A percentile compares a stretch with the other conserved stretches of the same genome.
Conservation (phyloP, 2,888 invertebrate genomes). For the Fragum sueziense region DNA sequence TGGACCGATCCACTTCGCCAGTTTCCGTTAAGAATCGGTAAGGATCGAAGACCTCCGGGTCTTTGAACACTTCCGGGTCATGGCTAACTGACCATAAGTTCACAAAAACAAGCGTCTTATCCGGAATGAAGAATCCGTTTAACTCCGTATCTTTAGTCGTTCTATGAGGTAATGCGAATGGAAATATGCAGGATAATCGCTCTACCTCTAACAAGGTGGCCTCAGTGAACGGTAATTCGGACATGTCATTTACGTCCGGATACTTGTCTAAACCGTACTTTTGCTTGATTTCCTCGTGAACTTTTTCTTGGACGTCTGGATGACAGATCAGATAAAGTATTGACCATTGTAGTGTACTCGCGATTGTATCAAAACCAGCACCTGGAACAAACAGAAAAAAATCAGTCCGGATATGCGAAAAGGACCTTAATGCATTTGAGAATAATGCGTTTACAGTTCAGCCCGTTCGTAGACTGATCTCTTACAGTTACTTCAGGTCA, state of each 20-base stretch:
- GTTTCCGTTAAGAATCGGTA: slow-evolving; percentile 66
- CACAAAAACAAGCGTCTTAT: slow-evolving; percentile 72
- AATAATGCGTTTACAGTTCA: no score
- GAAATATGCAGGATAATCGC: slow-evolving; percentile 74
- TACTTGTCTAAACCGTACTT: slow-evolving; percentile 63
- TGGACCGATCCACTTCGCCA: slow-evolving; percentile 58
- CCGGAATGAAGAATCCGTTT: slow-evolving; percentile 66
- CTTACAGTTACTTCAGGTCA: no score
- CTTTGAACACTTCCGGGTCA: slow-evolving; percentile 69
- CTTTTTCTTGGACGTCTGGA: slow-evolving; percentile 70
- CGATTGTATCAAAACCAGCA: slow-evolving; percentile 78
- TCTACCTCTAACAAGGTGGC: slow-evolving; percentile 73
- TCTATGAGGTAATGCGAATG: slow-evolving; percentile 77
- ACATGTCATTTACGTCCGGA: slow-evolving; percentile 66
- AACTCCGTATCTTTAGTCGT: slow-evolving; percentile 70
- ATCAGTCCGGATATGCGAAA: no score
- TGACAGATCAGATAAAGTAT: slow-evolving; percentile 73
- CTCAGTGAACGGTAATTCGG: slow-evolving; percentile 70
- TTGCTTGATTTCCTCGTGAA: slow-evolving; percentile 71
- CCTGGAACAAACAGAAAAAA: slow-evolving; percentile 37
- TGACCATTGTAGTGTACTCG: slow-evolving; percentile 74
- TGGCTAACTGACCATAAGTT: slow-evolving; percentile 76
- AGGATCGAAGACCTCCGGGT: slow-evolving; percentile 75
- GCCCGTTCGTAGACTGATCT: no score
- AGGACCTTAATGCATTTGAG: no score